These are phyloP conservation scores for Cephalophus harveyi DNA, from an alignment of 2,113 vertebrate species.

Conservation along the genomic window DNA sequence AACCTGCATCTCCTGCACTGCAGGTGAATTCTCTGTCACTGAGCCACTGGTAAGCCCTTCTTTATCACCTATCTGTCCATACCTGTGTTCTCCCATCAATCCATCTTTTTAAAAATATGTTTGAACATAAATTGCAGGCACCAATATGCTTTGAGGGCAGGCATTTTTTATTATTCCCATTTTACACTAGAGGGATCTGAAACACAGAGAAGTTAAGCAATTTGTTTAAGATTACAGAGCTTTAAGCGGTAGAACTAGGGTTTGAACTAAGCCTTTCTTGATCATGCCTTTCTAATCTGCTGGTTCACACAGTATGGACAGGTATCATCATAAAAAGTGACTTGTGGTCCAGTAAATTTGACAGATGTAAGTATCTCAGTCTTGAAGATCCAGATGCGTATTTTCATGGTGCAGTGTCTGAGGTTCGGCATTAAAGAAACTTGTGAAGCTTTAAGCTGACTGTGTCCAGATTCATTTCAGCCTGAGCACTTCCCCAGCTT, in stretches of 20 bases:
- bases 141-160: neutral
- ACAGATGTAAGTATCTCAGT: neutral
- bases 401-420: neutral
- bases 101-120: neutral
- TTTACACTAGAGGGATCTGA: neutral
- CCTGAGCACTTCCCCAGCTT: neutral
- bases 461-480: neutral
- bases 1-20: accelerated
- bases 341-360: neutral
- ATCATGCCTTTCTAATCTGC: neutral
- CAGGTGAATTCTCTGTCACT: neutral
- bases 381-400: neutral
- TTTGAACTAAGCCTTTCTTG: neutral
- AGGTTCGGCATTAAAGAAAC: neutral
- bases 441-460: neutral
- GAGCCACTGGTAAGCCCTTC: neutral
- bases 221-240: neutral
- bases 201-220: neutral
- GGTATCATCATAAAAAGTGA: neutral
- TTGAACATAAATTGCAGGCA: neutral
- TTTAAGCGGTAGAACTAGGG: neutral
- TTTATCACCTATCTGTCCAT: neutral
- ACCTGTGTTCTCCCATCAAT: neutral
- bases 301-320: neutral
- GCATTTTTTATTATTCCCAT: neutral